These are phyloP conservation scores for Dyspetes luteomarginatus DNA, from an alignment of 2,888 invertebrate genomes.

Conservation along the genomic window DNA sequence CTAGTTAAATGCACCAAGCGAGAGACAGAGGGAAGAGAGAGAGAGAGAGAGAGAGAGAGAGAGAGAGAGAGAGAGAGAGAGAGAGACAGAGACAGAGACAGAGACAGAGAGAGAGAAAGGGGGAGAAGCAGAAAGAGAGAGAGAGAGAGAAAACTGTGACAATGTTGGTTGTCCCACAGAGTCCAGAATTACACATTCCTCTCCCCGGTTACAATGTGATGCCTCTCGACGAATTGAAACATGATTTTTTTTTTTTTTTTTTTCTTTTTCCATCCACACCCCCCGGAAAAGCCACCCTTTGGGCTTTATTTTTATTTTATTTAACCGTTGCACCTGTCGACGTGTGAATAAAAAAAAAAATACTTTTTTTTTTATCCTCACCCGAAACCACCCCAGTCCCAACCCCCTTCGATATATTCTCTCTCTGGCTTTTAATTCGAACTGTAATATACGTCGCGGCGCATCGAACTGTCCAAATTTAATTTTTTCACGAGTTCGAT, in stretches of 20 bases:
- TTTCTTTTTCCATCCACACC: not conserved
- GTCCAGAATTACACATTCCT: not conserved
- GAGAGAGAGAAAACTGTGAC: constrained; percentile 6
- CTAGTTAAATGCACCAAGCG: constrained; percentile 80
- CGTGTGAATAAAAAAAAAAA: constrained; percentile 9
- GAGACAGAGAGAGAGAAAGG: constrained; percentile 1
- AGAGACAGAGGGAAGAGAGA: constrained; percentile 64
- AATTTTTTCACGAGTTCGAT: constrained; percentile 20
- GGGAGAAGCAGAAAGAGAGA: not conserved
- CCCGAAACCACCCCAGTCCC: no score
- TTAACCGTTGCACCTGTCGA: constrained; percentile 29
- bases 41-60: constrained; percentile 24
- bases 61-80: constrained; percentile 2
- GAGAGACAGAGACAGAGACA: not conserved
- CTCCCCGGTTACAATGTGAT: constrained; percentile 64
- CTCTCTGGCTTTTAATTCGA: constrained; percentile 54
- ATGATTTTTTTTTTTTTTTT: constrained; percentile 70
- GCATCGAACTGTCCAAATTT: constrained; percentile 40
- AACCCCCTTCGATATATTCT: constrained; percentile 31
- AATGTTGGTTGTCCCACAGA: constrained; percentile 40
- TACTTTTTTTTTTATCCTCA: not conserved
- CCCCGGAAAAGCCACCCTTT: constrained; percentile 2
- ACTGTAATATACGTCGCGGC: constrained; percentile 38
- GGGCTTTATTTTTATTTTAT: constrained; percentile 40
- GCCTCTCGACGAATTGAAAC: constrained; percentile 76